Evolutionary conservation across 2,797 vertebrate species (phyloP).

Genomic region (Iguana delicatissima): DNA sequence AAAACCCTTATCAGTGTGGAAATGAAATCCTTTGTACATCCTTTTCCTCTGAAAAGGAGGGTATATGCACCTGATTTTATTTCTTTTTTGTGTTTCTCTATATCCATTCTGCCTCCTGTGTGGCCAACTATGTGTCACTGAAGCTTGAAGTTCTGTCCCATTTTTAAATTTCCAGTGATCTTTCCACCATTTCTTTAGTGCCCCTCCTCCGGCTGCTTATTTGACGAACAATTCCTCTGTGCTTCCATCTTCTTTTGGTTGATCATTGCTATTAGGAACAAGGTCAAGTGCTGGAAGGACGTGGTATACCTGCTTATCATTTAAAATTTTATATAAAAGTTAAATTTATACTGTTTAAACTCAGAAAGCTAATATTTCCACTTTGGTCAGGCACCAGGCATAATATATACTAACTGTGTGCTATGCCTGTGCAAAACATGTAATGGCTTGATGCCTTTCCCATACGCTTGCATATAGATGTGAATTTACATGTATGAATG

Average conservation of each 20-base stretch:
- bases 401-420: not conserved
- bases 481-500: not conserved
- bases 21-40: not conserved
- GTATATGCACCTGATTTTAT: not conserved
- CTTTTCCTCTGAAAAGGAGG: too few species aligned
- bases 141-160: not conserved
- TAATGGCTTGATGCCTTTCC: not conserved
- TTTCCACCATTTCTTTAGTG: too few species aligned
- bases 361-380: not conserved
- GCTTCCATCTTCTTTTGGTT: not conserved
- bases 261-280: not conserved
- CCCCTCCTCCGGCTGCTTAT: not conserved
- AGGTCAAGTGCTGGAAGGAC: not conserved
- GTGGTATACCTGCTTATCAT: not conserved
- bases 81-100: not conserved
- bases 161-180: not conserved
- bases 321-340: not conserved
- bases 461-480: not conserved
- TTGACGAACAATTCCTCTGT: not conserved
- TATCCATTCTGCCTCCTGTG: not conserved
- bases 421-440: too few species aligned
- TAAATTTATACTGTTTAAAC: not conserved
- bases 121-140: not conserved
- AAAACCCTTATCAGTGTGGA: not conserved
- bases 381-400: not conserved